A percentile compares a stretch with the other conserved stretches of the same genome.
Evolutionary conservation across 2,113 vertebrate genomes (phyloP).

Genomic region (Bucco capensis): DNA sequence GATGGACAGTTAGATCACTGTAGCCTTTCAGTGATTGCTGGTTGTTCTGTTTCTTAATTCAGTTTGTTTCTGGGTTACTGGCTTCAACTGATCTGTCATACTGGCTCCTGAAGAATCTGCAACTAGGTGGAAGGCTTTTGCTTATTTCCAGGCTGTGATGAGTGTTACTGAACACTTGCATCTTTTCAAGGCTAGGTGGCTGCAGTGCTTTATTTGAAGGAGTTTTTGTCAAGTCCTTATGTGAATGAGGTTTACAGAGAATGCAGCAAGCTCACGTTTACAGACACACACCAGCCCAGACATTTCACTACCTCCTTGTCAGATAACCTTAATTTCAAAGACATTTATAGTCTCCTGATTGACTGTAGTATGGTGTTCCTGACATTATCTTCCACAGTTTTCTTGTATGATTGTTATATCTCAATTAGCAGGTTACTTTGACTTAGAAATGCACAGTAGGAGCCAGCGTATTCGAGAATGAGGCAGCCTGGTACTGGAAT

Average conservation of each 20-base stretch:
- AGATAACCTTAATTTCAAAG: not conserved
- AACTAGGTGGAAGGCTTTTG: not conserved
- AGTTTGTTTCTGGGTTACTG: not conserved
- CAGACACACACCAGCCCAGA: not conserved
- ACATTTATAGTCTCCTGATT: not conserved
- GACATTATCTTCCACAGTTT: not conserved
- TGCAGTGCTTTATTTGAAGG: slow-evolving; percentile 51
- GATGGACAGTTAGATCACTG: not conserved
- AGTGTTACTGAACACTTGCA: slow-evolving; percentile 27
- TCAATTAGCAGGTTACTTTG: not conserved
- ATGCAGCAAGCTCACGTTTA: not conserved
- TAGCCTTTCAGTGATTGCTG: not conserved
- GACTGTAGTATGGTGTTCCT: not conserved
- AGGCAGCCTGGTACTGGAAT: not conserved
- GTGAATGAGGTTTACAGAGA: not conserved
- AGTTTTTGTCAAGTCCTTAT: not conserved
- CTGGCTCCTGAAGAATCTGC: not conserved
- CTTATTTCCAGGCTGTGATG: not conserved
- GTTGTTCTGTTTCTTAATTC: not conserved
- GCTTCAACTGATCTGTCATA: not conserved
- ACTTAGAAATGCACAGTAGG: not conserved
- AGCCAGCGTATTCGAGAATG: not conserved
- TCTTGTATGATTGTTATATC: not conserved
- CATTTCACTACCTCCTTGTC: not conserved
- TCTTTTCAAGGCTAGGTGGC: slow-evolving; percentile 60